Base-by-base conservation (phyloP, 1,140 invertebrate genomes). In the Aphelinus atriplicis region DNA sequence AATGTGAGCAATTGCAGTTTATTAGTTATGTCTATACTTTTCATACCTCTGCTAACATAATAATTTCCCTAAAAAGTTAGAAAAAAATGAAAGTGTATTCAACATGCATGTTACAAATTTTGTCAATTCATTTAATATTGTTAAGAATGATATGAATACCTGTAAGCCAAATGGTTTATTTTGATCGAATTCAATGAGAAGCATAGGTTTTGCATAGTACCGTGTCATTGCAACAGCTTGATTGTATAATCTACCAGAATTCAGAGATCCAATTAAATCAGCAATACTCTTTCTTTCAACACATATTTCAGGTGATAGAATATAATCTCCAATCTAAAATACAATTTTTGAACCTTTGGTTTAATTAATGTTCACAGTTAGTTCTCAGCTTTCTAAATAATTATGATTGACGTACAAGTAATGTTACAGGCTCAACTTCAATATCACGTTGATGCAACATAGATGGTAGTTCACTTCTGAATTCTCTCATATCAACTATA, bases 401-500 rank as follows among this genome's bases (percentile, higher is more conserved):
- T 51, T 46, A 2, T 5, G 10, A 60, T 50, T 71, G 57, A 82
- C 88, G 85, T 85, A 95, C 94, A 77, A 94, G 91, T 61, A 99
- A 92, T 2, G 95, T 97, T 0, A 97, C 89, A 2, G 98, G 98
- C 83, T 97, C 93, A 74, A 99, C 94, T 81, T 98, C 95, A 75
- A 99, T 94, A 2, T 96, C 96, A 77, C 96, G 91, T 82, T 95
- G 94, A 84, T 99, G 97, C 64, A 99, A 92, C 53, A 99, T 88
- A 4, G 96, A 94, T 0, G 98, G 98, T 26, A 99, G 88, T 85
- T 99, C 97, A 77, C 96, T 98, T 63, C 97, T 91, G 85, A 99
- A 99, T 88, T 99, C 98, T 82, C 98, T 90, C 93, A 99, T 97
- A 86, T 99, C 98, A 43, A 99, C 97, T 80, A 99, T 95, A 9